These are phyloP conservation scores for Mamestra brassicae DNA, from an alignment of 2,888 invertebrate genomes.

Conservation along the genomic window DNA sequence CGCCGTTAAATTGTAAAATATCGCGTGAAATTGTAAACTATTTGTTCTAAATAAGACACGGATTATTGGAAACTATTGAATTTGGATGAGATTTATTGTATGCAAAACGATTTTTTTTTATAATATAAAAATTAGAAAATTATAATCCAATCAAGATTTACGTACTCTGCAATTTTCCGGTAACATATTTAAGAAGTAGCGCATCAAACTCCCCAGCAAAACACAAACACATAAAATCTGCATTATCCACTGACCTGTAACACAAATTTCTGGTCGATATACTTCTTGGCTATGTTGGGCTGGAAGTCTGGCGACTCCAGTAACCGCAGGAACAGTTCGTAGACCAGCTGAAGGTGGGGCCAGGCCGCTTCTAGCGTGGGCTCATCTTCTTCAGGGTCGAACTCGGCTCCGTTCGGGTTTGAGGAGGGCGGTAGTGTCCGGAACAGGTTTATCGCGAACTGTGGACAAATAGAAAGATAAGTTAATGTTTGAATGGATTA, in stretches of 20 bases:
- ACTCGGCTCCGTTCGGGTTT: conserved; percentile 96
- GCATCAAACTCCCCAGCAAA: too few relatives aligned
- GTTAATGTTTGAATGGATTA: background rate
- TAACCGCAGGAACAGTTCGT: conserved; percentile 94
- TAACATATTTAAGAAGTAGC: too few relatives aligned
- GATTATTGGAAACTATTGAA: too few relatives aligned
- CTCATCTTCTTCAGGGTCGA: conserved; percentile 98
- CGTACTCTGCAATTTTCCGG: too few relatives aligned
- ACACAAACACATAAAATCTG: too few relatives aligned
- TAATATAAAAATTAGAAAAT: too few relatives aligned
- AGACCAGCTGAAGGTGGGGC: conserved; percentile 97
- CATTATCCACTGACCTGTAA: conserved; percentile 92
- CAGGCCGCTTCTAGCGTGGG: conserved; percentile 98
- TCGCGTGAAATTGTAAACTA: too few relatives aligned
- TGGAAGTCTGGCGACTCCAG: conserved; percentile 98
- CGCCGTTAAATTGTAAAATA: too few relatives aligned
- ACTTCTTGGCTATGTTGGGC: conserved; percentile 97
- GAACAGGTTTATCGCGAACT: conserved; percentile 97
- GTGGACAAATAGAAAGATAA: conserved; percentile 56
- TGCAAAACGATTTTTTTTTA: too few relatives aligned
- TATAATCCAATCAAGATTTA: too few relatives aligned
- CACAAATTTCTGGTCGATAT: conserved; percentile 98
- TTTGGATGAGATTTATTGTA: too few relatives aligned
- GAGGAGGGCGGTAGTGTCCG: conserved; percentile 96
- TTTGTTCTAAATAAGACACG: too few relatives aligned